Conservation (phyloP, 2,113 vertebrate genomes). For the Zonotrichia leucophrys region DNA sequence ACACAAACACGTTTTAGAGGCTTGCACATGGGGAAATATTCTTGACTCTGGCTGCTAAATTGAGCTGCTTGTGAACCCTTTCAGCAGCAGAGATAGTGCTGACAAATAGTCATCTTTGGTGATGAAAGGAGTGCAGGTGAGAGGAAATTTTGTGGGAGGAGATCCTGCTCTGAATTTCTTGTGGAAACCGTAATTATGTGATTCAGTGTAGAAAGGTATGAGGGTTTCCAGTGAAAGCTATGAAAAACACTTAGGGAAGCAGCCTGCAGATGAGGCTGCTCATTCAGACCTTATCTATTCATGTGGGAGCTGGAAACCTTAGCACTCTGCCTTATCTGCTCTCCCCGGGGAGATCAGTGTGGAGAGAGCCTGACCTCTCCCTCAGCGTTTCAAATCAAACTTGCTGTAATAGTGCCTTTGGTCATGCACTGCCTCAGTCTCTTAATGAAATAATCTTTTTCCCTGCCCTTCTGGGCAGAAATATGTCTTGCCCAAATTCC, state of each 20-base stretch:
- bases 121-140: slow-evolving; percentile 51
- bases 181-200: slow-evolving; percentile 38
- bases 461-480: neutral
- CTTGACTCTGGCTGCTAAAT: neutral
- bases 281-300: slow-evolving; percentile 56
- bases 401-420: neutral
- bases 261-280: slow-evolving; percentile 14
- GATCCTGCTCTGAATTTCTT: slow-evolving; percentile 34
- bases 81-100: slow-evolving; percentile 2
- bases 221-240: slow-evolving; percentile 17
- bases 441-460: slow-evolving; percentile 31
- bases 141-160: slow-evolving; percentile 52
- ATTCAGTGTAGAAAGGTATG: neutral
- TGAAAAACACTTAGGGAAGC: neutral
- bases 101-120: slow-evolving; percentile 13
- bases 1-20: neutral
- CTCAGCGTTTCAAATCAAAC: slow-evolving; percentile 3
- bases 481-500: neutral
- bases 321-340: slow-evolving; percentile 43
- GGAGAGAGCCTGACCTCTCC: slow-evolving; percentile 7
- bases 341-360: neutral
- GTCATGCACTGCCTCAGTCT: neutral
- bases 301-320: slow-evolving; percentile 36
- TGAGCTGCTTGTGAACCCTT: neutral
- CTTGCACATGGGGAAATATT: neutral